Conservation (phyloP, 2,113 vertebrate species). For the Eidolon helvum region DNA sequence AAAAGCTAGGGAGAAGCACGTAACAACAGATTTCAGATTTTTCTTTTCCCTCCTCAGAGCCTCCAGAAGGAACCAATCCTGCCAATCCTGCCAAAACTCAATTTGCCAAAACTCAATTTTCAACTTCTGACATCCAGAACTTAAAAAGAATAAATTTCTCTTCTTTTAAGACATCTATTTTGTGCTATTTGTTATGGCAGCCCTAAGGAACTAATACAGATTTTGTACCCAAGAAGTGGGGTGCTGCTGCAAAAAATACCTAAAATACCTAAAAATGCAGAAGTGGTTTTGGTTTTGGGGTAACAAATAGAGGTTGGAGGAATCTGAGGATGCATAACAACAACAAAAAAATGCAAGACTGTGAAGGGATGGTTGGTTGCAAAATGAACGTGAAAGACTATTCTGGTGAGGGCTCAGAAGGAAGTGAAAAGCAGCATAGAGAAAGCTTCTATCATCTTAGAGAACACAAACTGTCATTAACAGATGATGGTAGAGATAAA, state of each 20-base stretch:
- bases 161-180: background rate
- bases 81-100: background rate
- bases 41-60: background rate
- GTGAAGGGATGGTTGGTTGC: background rate
- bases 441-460: background rate
- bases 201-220: background rate
- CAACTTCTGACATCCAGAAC: background rate
- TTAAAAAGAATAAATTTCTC: background rate
- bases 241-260: background rate
- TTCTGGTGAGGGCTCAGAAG: background rate
- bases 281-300: background rate
- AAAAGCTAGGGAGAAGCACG: background rate
- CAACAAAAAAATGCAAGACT: no score
- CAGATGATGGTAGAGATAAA: background rate
- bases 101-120: background rate
- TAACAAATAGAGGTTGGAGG: background rate
- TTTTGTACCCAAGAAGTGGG: background rate
- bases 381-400: background rate
- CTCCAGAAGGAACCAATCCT: background rate
- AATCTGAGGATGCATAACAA: background rate
- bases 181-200: background rate
- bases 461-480: background rate
- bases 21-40: background rate
- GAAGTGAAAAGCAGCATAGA: background rate
- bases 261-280: background rate